Percentiles rank a stretch among this genome's conserved stretches.
These are phyloP conservation scores for Drosophila trichaetosa DNA, from an alignment of 2,888 invertebrate genomes.

Conservation along the genomic window DNA sequence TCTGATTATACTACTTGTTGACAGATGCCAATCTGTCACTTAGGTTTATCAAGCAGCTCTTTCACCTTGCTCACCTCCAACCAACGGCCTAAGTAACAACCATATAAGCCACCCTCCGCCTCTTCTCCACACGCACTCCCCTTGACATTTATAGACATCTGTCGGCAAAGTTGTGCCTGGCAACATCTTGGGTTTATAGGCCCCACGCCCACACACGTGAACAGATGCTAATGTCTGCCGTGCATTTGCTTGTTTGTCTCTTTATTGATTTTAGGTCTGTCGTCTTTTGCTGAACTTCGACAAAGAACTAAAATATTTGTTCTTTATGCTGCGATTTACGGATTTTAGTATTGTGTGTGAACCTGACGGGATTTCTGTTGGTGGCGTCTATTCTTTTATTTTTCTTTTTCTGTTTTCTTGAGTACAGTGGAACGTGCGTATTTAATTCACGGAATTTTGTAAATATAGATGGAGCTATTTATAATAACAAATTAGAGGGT, in stretches of 20 bases:
- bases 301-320: conserved; percentile 47
- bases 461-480: conserved; percentile 17
- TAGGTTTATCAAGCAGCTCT: conserved; percentile 16
- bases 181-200: conserved; percentile 21
- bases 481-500: not conserved
- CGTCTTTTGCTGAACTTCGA: not conserved
- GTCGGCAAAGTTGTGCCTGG: conserved; percentile 55
- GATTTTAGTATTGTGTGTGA: conserved; percentile 25
- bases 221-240: conserved; percentile 17
- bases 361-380: conserved; percentile 28
- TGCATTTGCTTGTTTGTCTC: conserved; percentile 28
- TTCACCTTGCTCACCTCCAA: not conserved
- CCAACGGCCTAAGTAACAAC: conserved; percentile 24
- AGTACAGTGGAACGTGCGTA: conserved; percentile 38
- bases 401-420: conserved; percentile 11
- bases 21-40: conserved; percentile 47
- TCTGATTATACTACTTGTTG: conserved; percentile 35
- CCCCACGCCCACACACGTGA: conserved; percentile 22
- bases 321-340: conserved; percentile 45
- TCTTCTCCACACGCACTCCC: not conserved
- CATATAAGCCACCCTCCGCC: conserved; percentile 4
- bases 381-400: conserved; percentile 14
- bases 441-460: not conserved
- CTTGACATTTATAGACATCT: conserved; percentile 45
- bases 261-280: conserved; percentile 57